Evolutionary conservation across 2,888 invertebrate genomes (phyloP), one percentile per base, ranked within the genome.

Genomic region (Drosophila macrospina): DNA sequence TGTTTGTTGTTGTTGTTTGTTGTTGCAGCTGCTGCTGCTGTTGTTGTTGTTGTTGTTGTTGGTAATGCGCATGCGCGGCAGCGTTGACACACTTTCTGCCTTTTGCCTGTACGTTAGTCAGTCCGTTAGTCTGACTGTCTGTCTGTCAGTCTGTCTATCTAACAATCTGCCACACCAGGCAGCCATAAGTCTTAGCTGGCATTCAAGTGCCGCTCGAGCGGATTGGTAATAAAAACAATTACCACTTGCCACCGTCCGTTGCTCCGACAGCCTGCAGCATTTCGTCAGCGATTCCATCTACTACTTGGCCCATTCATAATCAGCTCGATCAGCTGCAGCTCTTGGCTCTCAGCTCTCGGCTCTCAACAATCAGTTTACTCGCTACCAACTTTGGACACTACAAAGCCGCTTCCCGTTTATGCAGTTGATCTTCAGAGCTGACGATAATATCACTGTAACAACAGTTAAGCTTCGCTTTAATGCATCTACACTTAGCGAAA

Each of bases 141-240:
- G 56, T 26, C 64, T 42, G 52, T 36, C 51, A 61, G 50, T 32
- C 55, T 30, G 24, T 34, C 47, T 51, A 10, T 15, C 41, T 26
- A 26, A 28, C n/a, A 47, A 48, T 30, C 61, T 76, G 76, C 74
- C 68, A 54, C 74, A 56, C 52, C 55, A 32, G 52, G 61, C 69
- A 47, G 61, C 54, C 48, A 64, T 72, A 72, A 54, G 61, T 72
- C 60, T 72, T 61, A 55, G 32, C 73, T 72, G 61, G 62, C 61
- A 72, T 64, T 76, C 73, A 76, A 68, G 69, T 76, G 76, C 77
- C 76, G 76, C 76, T 76, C 64, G 52, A 75, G 24, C 77, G 72
- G 45, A 76, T 80, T 84, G 84, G 81, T 70, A 77, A 86, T 86
- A 84, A 81, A 83, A 84, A 84, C 83, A 86, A 84, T 84, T 86